A percentile compares a stretch with the other conserved stretches of the same genome.
phyloP scores from a whole-genome alignment of 2,888 invertebrate genomes.

The Pachydiplax longipennis region DNA sequence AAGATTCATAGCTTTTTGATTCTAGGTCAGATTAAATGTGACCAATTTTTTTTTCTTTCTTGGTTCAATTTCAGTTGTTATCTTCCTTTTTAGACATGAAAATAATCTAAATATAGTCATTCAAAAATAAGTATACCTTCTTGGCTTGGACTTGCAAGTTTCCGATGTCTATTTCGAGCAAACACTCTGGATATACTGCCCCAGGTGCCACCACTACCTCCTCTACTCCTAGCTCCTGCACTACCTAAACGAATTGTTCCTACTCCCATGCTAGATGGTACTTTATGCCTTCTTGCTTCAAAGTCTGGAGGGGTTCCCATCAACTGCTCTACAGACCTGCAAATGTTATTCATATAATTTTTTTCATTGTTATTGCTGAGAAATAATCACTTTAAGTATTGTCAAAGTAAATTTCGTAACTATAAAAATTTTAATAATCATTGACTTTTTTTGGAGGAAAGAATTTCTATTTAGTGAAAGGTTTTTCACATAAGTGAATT shows the following conservation, averaged over 20 bases:
- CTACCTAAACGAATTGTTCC: conserved; percentile 55
- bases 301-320: conserved; percentile 68
- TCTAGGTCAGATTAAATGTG: no score
- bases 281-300: conserved; percentile 53
- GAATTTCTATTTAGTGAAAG: no score
- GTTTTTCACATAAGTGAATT: no score
- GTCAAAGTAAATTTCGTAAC: no score
- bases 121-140: conserved; percentile 64
- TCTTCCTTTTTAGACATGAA: no score
- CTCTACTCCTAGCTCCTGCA: conserved; percentile 60
- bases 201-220: conserved; percentile 82
- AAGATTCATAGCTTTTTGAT: no score
- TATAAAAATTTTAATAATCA: no score
- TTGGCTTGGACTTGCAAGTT: conserved; percentile 71
- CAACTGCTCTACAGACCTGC: conserved; percentile 81
- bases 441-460: no score
- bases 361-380: no score
- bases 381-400: no score
- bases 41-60: no score
- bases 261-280: conserved; percentile 69
- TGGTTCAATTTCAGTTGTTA: no score
- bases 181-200: conserved; percentile 91
- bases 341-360: background rate
- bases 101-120: background rate
- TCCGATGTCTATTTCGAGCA: conserved; percentile 83